Evolutionary conservation across 1,140 invertebrate genomes (phyloP).

Genomic region (Ganaspis sp.): DNA sequence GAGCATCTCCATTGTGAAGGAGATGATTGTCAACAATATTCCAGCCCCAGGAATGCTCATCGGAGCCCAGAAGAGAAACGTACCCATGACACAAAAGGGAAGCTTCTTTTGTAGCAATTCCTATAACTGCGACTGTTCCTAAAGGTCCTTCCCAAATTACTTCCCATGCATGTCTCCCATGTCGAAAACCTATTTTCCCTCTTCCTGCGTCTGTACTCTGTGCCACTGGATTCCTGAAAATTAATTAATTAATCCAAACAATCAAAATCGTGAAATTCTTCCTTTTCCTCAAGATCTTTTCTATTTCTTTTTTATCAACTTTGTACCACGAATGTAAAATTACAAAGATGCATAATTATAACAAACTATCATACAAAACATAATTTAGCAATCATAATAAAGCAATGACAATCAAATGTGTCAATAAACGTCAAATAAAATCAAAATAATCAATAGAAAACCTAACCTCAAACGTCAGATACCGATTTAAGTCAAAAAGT

Average conservation of each 20-base stretch:
- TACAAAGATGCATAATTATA: too few relatives aligned
- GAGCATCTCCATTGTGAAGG: constrained; percentile 96
- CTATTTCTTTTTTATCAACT: too few relatives aligned
- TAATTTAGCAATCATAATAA: too few relatives aligned
- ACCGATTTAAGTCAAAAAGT: too few relatives aligned
- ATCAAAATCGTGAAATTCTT: too few relatives aligned
- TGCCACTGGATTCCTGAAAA: constrained; percentile 92
- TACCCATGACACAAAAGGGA: constrained; percentile 94
- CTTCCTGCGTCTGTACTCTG: constrained; percentile 98
- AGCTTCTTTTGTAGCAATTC: constrained; percentile 96
- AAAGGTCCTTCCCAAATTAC: constrained; percentile 99
- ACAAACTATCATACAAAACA: too few relatives aligned
- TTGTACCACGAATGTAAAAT: too few relatives aligned
- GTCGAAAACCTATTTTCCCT: constrained; percentile 94
- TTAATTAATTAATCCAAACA: constrained; percentile 5
- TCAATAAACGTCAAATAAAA: neutral
- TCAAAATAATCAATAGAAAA: neutral
- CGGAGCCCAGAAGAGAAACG: constrained; percentile 94
- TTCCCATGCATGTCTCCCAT: constrained; percentile 98
- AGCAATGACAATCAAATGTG: too few relatives aligned
- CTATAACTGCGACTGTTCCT: constrained; percentile 96
- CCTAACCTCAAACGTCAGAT: neutral
- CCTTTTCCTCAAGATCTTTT: too few relatives aligned
- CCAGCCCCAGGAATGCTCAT: constrained; percentile 99
- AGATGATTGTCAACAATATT: constrained; percentile 99